These are phyloP conservation scores for Callosobruchus maculatus DNA, from an alignment of 2,888 invertebrate species.

Conservation along the genomic window DNA sequence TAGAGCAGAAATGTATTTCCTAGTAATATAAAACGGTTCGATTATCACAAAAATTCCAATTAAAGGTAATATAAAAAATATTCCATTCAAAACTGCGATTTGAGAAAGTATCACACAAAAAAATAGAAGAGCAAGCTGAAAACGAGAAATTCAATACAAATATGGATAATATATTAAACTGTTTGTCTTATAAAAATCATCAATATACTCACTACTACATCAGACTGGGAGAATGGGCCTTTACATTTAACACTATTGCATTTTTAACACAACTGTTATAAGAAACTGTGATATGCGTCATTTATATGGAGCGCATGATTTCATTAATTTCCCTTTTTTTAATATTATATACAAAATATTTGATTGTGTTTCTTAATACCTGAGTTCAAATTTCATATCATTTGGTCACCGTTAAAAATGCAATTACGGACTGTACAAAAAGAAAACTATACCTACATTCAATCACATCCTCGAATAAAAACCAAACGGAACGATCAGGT, in stretches of 20 bases:
- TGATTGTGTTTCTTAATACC: conserved; percentile 36
- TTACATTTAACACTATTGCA: conserved; percentile 25
- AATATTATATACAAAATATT: conserved; percentile 2
- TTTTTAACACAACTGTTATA: conserved; percentile 21
- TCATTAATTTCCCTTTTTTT: background rate
- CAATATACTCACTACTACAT: conserved; percentile 5
- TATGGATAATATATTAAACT: conserved; percentile 6
- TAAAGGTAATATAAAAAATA: conserved; percentile 37
- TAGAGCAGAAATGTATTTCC: conserved; percentile 16
- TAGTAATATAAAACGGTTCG: background rate
- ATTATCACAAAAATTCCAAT: conserved; percentile 35
- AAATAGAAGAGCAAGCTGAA: conserved; percentile 23
- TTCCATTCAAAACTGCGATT: conserved; percentile 33
- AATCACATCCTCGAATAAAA: background rate
- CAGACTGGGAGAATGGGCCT: conserved; percentile 16
- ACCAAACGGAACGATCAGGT: background rate
- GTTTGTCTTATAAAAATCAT: conserved; percentile 10
- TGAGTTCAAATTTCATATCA: conserved; percentile 29
- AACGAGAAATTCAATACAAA: conserved; percentile 1
- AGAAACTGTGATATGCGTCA: conserved; percentile 35
- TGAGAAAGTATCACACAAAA: conserved; percentile 27
- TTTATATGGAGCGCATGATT: conserved; percentile 21
- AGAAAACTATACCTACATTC: background rate
- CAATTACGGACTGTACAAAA: conserved; percentile 13
- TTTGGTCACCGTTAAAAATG: conserved; percentile 32